Evolutionary conservation across 2,113 vertebrate genomes (phyloP).

Genomic region (Peromyscus polionotus): DNA sequence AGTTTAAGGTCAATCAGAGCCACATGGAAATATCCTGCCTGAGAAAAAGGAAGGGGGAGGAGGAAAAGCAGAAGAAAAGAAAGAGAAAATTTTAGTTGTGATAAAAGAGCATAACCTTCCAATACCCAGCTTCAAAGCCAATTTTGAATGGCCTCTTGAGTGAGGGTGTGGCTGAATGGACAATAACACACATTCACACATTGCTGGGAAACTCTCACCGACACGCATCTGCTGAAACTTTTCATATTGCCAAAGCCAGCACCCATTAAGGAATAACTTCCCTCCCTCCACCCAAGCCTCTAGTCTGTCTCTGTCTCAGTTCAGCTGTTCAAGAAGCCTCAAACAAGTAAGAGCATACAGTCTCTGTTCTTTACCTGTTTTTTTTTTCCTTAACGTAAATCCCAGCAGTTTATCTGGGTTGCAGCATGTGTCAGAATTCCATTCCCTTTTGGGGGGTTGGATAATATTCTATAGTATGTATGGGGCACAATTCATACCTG

Average conservation of each 20-base stretch:
- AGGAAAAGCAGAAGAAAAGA: not conserved
- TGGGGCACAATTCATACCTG: not conserved
- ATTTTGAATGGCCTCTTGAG: not conserved
- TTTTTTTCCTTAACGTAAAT: not conserved
- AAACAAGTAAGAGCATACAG: accelerated
- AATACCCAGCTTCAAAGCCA: not conserved
- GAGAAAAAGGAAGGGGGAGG: not conserved
- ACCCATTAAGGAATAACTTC: not conserved
- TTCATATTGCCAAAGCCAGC: not conserved
- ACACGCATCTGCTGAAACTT: not conserved
- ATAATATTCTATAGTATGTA: not conserved
- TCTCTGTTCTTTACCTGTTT: not conserved
- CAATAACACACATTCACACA: too few relatives aligned
- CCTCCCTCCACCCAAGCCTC: accelerated
- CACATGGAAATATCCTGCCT: not conserved
- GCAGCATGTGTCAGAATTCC: not conserved
- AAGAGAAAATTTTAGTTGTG: not conserved
- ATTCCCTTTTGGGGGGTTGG: not conserved
- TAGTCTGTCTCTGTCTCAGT: not conserved
- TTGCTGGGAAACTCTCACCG: too few relatives aligned
- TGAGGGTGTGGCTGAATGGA: not conserved
- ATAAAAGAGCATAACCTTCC: not conserved
- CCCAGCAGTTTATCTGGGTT: not conserved
- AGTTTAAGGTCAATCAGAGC: too few relatives aligned
- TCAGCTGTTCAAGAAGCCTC: not conserved